Evolutionary conservation across 2,113 vertebrate species (phyloP).

Genomic region (Seriola aureovittata): DNA sequence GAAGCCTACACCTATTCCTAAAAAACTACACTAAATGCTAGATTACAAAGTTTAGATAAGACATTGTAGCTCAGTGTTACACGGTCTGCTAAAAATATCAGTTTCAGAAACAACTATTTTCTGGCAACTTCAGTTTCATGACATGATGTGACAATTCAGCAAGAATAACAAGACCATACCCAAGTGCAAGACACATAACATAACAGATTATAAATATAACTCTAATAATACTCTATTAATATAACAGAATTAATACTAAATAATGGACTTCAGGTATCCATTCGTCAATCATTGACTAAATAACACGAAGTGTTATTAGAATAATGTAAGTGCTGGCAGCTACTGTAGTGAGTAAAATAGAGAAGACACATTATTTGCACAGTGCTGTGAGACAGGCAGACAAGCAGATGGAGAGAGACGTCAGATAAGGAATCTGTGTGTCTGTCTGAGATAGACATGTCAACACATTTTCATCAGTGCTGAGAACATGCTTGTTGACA

Average conservation of each 20-base stretch:
- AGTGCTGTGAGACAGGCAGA: conserved; percentile 8
- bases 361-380: conserved; percentile 30
- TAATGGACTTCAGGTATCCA: neutral
- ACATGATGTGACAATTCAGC: conserved; percentile 1
- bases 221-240: neutral
- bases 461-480: conserved; percentile 74
- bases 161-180: neutral
- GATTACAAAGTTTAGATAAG: neutral
- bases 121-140: neutral
- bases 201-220: conserved; percentile 4
- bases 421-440: conserved; percentile 58
- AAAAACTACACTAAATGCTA: neutral
- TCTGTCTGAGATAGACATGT: conserved; percentile 46
- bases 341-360: neutral
- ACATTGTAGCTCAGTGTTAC: neutral
- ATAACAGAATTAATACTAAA: neutral
- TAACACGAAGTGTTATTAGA: neutral
- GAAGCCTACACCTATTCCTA: neutral
- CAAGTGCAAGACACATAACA: neutral
- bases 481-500: conserved; percentile 23
- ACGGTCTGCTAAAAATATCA: conserved; percentile 31
- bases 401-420: conserved; percentile 13
- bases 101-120: neutral
- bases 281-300: conserved; percentile 9
- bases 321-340: conserved; percentile 5